Percentiles rank a stretch among this genome's conserved stretches.
phyloP scores from a whole-genome alignment of 2,797 vertebrate species.

The Euphonia xanthogaster region DNA sequence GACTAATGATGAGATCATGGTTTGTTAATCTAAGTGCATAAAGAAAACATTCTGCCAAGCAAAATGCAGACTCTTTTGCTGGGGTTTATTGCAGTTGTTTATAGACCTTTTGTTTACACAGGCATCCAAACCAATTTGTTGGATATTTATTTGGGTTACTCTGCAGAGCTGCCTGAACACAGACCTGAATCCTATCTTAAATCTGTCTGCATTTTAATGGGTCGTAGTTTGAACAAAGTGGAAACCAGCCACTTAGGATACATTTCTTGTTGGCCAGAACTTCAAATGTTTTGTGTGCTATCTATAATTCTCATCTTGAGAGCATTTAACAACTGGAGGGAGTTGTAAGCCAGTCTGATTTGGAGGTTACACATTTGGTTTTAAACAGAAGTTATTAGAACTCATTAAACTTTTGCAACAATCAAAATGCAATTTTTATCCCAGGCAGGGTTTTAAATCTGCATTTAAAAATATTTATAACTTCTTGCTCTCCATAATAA shows the following conservation, averaged over 20 bases:
- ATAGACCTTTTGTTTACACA: conserved; percentile 65
- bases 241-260: conserved; percentile 58
- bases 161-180: conserved; percentile 43
- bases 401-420: neutral
- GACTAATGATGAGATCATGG: conserved; percentile 82
- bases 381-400: conserved; percentile 42
- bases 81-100: conserved; percentile 72
- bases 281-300: conserved; percentile 40
- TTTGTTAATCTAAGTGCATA: conserved; percentile 79
- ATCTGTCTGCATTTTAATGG: conserved; percentile 60
- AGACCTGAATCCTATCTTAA: conserved; percentile 63
- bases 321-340: neutral
- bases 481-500: neutral
- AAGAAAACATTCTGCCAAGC: conserved; percentile 79
- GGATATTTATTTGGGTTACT: conserved; percentile 69
- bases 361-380: conserved; percentile 1
- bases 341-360: neutral
- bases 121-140: conserved; percentile 65
- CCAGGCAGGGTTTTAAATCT: neutral
- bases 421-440: neutral
- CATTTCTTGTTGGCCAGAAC: conserved; percentile 47
- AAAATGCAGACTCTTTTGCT: conserved; percentile 64
- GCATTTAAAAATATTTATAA: neutral
- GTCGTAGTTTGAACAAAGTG: conserved; percentile 40
- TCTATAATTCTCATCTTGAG: conserved; percentile 44